Conservation (phyloP, 1,140 invertebrate species). For the Papilio xuthus region DNA sequence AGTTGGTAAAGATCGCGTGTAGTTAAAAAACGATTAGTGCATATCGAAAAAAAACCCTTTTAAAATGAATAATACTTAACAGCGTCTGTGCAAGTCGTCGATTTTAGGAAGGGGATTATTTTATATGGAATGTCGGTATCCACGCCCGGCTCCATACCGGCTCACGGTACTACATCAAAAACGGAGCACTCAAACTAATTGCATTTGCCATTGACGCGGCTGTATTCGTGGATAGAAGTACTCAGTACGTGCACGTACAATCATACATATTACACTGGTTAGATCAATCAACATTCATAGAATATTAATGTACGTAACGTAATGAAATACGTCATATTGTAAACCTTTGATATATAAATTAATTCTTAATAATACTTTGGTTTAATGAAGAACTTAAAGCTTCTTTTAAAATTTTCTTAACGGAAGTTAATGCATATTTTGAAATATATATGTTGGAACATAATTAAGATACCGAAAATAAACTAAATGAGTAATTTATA, state of each 20-base stretch:
- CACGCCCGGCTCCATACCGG: slow-evolving; percentile 50
- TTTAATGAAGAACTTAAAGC: no score
- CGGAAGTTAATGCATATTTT: no score
- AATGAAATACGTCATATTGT: no score
- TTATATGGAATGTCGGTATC: slow-evolving; percentile 59
- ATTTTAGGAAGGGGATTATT: slow-evolving; percentile 53
- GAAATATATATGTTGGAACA: no score
- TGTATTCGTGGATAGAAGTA: slow-evolving; percentile 55
- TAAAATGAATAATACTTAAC: slow-evolving; percentile 21
- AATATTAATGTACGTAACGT: slow-evolving; percentile 12
- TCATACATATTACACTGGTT: neutral
- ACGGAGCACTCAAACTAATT: slow-evolving; percentile 79
- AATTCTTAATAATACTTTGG: no score
- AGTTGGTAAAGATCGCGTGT: neutral
- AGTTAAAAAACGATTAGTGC: neutral
- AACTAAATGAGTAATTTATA: neutral
- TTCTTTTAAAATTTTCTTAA: no score
- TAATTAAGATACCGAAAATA: neutral
- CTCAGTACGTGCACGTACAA: slow-evolving; percentile 35
- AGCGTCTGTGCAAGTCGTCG: slow-evolving; percentile 32
- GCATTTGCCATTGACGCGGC: slow-evolving; percentile 74
- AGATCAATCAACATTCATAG: slow-evolving; percentile 30
- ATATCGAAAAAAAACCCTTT: neutral
- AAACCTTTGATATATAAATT: neutral
- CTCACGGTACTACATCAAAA: slow-evolving; percentile 75